Evolutionary conservation across 2,797 vertebrate genomes (phyloP), one percentile per base, ranked within the genome.

Genomic region (Poeciliopsis paucimaculata): DNA sequence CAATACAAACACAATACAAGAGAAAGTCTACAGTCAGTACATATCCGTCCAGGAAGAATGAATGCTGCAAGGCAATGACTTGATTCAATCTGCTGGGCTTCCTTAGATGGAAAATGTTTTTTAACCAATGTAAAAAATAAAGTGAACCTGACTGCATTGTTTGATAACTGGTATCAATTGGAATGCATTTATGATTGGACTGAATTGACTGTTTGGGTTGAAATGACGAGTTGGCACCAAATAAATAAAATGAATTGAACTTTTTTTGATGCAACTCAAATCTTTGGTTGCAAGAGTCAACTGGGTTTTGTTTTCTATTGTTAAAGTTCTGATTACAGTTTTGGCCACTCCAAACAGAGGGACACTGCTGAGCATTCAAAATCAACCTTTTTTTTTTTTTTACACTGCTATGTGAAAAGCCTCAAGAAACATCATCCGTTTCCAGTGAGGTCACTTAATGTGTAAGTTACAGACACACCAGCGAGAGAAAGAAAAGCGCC

Each of bases 381-480:
- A 34, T 68, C 31, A 64, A 57, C 15, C 28, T 5, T 31, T 18
- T 46, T 28, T 47, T 45, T 31, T 60, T 31, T 26, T n/a, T 34
- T 10, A 41, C 66, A 45, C 5, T 28, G 64, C 39, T 45, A 13
- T n/a, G 23, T 70, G 66, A 43, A 45, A 70, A 45, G 26, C 39
- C 41, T 71, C 26, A 45, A n/a, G 12, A n/a, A 28, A 26, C 39
- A 71, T 70, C 26, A n/a, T 10, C 26, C 1, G 23, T 45, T 43
- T 86, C 80, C 68, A 82, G 85, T 86, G 89, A 75, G 90, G 82
- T 89, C 85, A 85, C 89, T 88, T 92, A 89, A 90, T 87, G 90
- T 85, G 90, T 93, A 85, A 81, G 92, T 91, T 89, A 90, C 85
- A 92, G 91, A 90, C 86, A 83, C 90, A 92, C 89, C 91, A 91